These are phyloP conservation scores for Dinocampus coccinellae DNA, from an alignment of 2,888 invertebrate species.

Conservation along the genomic window DNA sequence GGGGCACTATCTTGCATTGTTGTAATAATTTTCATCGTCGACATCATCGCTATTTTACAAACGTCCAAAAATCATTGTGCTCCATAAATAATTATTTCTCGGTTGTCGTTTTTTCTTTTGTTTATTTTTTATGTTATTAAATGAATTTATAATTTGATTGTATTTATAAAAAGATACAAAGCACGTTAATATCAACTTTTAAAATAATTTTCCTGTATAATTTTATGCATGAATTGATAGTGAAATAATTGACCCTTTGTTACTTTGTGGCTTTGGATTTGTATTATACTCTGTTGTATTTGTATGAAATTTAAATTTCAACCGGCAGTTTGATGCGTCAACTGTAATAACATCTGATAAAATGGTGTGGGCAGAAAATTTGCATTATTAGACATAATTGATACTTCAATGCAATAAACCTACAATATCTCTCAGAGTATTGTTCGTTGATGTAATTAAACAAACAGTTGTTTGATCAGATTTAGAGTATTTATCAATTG, in stretches of 20 bases:
- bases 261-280: neutral
- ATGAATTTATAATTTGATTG: neutral
- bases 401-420: neutral
- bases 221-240: neutral
- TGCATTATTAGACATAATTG: neutral
- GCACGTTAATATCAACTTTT: neutral
- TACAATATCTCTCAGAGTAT: slow-evolving; percentile 13
- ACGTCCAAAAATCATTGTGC: slow-evolving; percentile 9
- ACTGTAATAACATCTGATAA: slow-evolving; percentile 10
- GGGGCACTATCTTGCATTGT: slow-evolving; percentile 36
- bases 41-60: slow-evolving; percentile 28
- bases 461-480: slow-evolving; percentile 24
- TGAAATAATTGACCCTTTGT: neutral
- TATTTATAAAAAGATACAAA: neutral
- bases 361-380: slow-evolving; percentile 14
- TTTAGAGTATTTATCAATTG: neutral
- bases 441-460: slow-evolving; percentile 30
- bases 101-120: too few relatives aligned
- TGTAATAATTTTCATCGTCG: slow-evolving; percentile 30
- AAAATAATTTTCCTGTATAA: neutral
- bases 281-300: neutral
- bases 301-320: neutral
- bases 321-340: slow-evolving; percentile 43
- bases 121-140: too few relatives aligned
- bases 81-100: neutral